phyloP scores from a whole-genome alignment of 2,888 invertebrate species.

The Drosophila bunnanda region DNA sequence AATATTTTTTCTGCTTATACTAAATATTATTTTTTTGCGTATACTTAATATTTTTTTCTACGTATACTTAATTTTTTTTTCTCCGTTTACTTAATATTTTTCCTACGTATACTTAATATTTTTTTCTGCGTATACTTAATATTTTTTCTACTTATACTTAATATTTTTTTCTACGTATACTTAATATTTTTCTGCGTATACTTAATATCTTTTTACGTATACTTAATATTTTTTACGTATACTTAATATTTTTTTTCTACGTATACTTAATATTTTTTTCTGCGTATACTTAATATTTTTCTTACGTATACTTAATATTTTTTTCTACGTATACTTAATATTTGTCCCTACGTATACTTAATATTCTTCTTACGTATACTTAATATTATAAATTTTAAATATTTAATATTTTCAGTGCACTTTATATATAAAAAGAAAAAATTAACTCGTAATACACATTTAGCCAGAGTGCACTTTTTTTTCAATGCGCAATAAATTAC shows the following conservation, averaged over 20 bases:
- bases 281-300: constrained; percentile 6
- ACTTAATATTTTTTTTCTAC: not conserved
- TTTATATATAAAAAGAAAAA: not conserved
- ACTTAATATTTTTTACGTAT: not conserved
- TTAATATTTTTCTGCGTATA: no score
- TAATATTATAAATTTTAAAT: not conserved
- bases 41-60: constrained; percentile 1
- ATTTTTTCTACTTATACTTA: not conserved
- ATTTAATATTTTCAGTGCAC: constrained; percentile 7
- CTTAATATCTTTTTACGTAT: not conserved
- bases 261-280: not conserved
- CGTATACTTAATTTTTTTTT: not conserved
- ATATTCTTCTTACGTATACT: no score
- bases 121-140: not conserved
- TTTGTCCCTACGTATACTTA: not conserved
- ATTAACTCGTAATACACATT: constrained; percentile 27
- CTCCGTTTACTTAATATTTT: not conserved
- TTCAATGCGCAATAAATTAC: constrained; percentile 73
- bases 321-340: not conserved
- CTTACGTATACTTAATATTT: not conserved
- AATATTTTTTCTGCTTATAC: not conserved
- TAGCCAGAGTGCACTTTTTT: constrained; percentile 42
- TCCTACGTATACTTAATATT: not conserved
- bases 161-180: not conserved
- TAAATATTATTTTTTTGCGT: not conserved